Conservation (phyloP, 2,797 vertebrate genomes). For the Graptemys geographica region DNA sequence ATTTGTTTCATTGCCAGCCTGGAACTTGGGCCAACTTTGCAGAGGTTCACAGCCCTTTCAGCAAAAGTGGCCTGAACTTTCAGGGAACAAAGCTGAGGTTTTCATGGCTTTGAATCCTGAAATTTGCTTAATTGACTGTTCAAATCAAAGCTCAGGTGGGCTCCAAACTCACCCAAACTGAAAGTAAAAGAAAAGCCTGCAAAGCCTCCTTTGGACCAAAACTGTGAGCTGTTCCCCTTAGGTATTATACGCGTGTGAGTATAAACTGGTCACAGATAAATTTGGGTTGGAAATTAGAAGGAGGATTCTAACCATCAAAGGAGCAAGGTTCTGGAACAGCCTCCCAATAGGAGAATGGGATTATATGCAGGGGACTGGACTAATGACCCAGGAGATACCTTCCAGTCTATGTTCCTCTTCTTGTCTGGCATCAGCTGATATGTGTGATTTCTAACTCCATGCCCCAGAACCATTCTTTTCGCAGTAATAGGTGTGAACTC, state of each 20-base stretch:
- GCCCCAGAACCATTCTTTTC: background rate
- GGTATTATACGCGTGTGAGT: background rate
- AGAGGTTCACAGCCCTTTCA: conserved; percentile 58
- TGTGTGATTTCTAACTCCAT: background rate
- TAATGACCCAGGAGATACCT: background rate
- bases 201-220: background rate
- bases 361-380: background rate
- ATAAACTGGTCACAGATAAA: background rate
- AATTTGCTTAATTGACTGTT: background rate
- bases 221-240: background rate
- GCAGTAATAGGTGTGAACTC: background rate
- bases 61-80: conserved; percentile 41
- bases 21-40: conserved; percentile 47
- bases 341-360: background rate
- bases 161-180: background rate
- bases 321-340: background rate
- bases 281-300: background rate
- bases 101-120: background rate
- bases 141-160: background rate
- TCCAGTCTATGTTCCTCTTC: background rate
- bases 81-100: conserved; percentile 34
- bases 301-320: background rate
- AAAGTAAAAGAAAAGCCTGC: background rate
- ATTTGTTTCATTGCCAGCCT: conserved; percentile 68
- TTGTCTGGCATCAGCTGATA: background rate